Percentiles rank a stretch among this genome's conserved stretches.
These are phyloP conservation scores for Takifugu rubripes DNA, from an alignment of 2,797 vertebrate species.

Conservation along the genomic window DNA sequence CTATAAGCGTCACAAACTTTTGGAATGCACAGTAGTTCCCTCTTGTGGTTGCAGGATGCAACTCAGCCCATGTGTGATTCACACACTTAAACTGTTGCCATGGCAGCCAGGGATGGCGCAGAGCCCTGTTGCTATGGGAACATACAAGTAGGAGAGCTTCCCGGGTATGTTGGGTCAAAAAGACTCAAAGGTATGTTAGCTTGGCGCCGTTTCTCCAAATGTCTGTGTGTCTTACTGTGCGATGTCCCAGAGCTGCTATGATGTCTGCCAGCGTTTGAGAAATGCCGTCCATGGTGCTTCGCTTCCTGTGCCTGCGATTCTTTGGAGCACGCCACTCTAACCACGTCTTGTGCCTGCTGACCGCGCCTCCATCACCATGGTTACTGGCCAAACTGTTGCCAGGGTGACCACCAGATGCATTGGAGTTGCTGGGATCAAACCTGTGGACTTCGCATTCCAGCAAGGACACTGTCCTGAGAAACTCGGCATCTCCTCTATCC, in stretches of 20 bases:
- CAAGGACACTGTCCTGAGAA: conserved; percentile 62
- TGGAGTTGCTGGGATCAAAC: conserved; percentile 73
- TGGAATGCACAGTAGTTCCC: conserved; percentile 42
- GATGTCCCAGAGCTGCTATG: conserved; percentile 74
- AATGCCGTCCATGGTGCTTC: conserved; percentile 55
- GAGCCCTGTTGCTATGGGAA: conserved; percentile 78
- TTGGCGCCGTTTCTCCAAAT: conserved; percentile 47
- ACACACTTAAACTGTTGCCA: conserved; percentile 71
- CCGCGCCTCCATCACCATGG: conserved; percentile 56
- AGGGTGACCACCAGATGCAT: conserved; percentile 62
- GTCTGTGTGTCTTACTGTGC: conserved; percentile 52
- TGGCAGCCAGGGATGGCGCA: conserved; percentile 75
- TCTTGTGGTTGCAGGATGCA: conserved; percentile 67
- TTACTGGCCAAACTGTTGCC: conserved; percentile 68
- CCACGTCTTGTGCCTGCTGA: conserved; percentile 73
- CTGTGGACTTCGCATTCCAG: conserved; percentile 74
- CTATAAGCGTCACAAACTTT: conserved; percentile 25
- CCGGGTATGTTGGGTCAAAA: conserved; percentile 58
- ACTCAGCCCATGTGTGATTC: conserved; percentile 51
- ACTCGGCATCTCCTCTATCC: conserved; percentile 67
- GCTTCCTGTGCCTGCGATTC: conserved; percentile 47
- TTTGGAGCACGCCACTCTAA: conserved; percentile 72
- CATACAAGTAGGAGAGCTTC: conserved; percentile 65
- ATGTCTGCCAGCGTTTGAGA: conserved; percentile 71
- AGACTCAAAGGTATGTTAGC: conserved; percentile 64